Base-by-base conservation (phyloP, 1,140 invertebrate species). In the Lanistes nyassanus region DNA sequence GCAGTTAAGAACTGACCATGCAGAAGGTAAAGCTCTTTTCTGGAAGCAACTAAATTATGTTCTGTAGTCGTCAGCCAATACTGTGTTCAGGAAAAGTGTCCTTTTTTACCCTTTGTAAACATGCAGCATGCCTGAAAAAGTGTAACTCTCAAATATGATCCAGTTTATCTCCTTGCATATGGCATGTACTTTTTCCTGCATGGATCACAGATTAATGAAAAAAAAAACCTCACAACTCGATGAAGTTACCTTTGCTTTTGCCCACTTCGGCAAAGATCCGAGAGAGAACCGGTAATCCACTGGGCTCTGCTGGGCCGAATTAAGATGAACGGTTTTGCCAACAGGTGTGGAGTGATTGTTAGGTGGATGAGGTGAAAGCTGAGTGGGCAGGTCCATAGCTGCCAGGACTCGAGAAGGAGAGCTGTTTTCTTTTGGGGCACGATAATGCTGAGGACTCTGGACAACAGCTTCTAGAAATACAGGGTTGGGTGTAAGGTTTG, bases 231-330 rank as follows among this genome's bases (percentile, higher is more conserved):
- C 42, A 21, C 19, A 36, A 36, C 19, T 23, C 5, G 21, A 47
- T 47, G 42, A 21, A 60, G 36, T 73, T 82, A 95, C 92, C 85
- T 95, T 94, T 87, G 94, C 95, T 86, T 95, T 95, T 0, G 95
- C 96, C 96, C 96, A 97, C 26, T 94, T 91, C 1, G 96, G 96
- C 29, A 97, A 88, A 29, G 94, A 93, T 4, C 94, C 94, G 74
- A 96, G 92, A 84, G 93, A 94, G 82, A 95, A 94, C 70, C 94
- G 92, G 85, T 90, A 92, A 31, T 85, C 86, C n/a, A 79, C 60
- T 23, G 72, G 31, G 70, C 39, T 60, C 21, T 60, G 36, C 74
- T 76, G 55, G 26, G 70, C 23, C 5, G 47, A 16, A 21, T 62
- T 62, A 23, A 37, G 26, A 16, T 60, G 34, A 5, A 26, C n/a